Evolutionary conservation across 2,888 invertebrate genomes (phyloP).

Genomic region (Xylota sylvarum): DNA sequence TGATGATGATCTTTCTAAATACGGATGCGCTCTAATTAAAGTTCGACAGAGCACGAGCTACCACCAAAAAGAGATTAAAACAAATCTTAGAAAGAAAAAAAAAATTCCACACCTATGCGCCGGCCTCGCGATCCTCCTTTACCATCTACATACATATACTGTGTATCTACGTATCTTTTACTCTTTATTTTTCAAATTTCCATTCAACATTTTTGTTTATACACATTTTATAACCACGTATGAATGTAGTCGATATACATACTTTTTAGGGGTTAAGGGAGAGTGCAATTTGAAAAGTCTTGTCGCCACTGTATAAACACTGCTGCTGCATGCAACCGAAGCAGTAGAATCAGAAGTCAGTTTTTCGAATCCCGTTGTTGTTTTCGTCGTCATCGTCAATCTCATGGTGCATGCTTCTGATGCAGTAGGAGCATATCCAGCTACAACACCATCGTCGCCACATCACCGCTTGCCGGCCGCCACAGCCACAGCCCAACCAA

Average conservation of each 20-base stretch:
- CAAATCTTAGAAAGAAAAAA: slow-evolving; percentile 33
- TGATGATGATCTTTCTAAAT: slow-evolving; percentile 76
- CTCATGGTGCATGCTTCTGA: slow-evolving; percentile 76
- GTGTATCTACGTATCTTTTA: slow-evolving; percentile 30
- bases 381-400: slow-evolving; percentile 72
- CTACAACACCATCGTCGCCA: slow-evolving; percentile 69
- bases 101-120: slow-evolving; percentile 74
- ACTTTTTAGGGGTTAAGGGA: slow-evolving; percentile 29
- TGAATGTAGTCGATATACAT: slow-evolving; percentile 45
- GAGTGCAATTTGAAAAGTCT: slow-evolving; percentile 76
- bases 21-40: slow-evolving; percentile 77
- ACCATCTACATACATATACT: slow-evolving; percentile 1
- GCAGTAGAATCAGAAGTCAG: slow-evolving; percentile 66
- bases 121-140: slow-evolving; percentile 41
- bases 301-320: slow-evolving; percentile 77
- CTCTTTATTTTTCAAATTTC: slow-evolving; percentile 66
- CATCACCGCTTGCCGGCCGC: slow-evolving; percentile 37
- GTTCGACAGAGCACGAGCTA: slow-evolving; percentile 76
- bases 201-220: slow-evolving; percentile 77
- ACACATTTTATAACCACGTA: slow-evolving; percentile 73
- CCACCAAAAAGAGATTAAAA: slow-evolving; percentile 51
- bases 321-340: slow-evolving; percentile 57
- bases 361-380: slow-evolving; percentile 57
- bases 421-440: slow-evolving; percentile 78
- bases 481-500: slow-evolving; percentile 36